Percentiles rank a stretch among this genome's conserved stretches.
Evolutionary conservation across 2,888 invertebrate genomes (phyloP).

Genomic region (Caenorhabditis virilis): DNA sequence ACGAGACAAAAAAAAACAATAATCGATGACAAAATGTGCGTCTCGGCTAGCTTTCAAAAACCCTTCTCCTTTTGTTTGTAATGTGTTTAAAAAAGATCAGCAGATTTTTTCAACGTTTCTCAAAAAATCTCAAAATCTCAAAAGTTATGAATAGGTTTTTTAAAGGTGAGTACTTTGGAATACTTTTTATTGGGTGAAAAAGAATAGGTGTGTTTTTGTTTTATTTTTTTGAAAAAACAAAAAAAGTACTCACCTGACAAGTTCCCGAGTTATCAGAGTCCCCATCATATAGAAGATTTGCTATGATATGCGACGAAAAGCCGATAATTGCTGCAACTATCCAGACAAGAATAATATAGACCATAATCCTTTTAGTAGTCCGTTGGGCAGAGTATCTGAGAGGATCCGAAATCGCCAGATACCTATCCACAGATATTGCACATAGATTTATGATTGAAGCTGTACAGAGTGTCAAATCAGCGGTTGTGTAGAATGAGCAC

Average conservation of each 20-base stretch:
- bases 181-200: no score
- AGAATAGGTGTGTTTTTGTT: no score
- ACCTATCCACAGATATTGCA: constrained; percentile 72
- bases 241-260: constrained; percentile 42
- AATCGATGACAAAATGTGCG: no score
- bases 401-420: constrained; percentile 50
- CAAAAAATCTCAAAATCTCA: no score
- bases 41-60: no score
- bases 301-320: constrained; percentile 84
- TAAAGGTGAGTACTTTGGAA: no score
- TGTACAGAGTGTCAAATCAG: constrained; percentile 73
- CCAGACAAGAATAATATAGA: constrained; percentile 86
- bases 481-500: constrained; percentile 73
- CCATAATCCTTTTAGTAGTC: constrained; percentile 86
- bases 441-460: constrained; percentile 74
- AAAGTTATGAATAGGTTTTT: no score
- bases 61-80: no score
- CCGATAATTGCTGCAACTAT: constrained; percentile 89
- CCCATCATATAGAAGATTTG: constrained; percentile 38
- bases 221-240: no score
- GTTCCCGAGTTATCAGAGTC: constrained; percentile 27
- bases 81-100: no score
- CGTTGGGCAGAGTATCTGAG: constrained; percentile 69
- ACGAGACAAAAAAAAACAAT: no score
- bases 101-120: no score